Base-by-base conservation (phyloP, 2,113 vertebrate species). In the Gulo gulo region DNA sequence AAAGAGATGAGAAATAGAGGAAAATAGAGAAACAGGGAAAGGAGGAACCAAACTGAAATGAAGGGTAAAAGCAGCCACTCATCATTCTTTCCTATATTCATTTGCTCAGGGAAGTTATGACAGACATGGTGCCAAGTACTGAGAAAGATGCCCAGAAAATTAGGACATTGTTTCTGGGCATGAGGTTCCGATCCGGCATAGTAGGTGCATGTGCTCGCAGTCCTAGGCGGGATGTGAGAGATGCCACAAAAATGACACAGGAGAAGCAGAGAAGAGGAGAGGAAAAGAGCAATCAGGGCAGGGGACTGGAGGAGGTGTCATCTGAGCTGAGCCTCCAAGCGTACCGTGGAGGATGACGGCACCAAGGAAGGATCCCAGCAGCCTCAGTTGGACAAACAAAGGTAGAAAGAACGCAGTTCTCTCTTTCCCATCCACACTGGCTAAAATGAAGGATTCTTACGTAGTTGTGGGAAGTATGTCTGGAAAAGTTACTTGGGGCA, bases 371-470 rank as follows among this genome's bases (percentile, higher is more conserved):
- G 39, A 26, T 52, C 9, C 61, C 52, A 20, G 45, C 34, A 63
- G 69, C 29, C 2, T 0, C 26, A 10, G 3, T 15, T 24, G 81
- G 67, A 74, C 16, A 6, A 36, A 11, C 50, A 34, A 42, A 71
- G n/a, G 29, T 36, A 10, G 15, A 45, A 39, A 45, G 85, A 67
- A 47, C 0, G 0, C 39, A 21, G 21, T 18, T 34, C 26, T 74
- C 55, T 34, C 34, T 81, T 55, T 13, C 57, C 57, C 39, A 9
- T 4, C 39, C 39, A 45, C 39, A 12, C 24, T 9, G 52, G 47
- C 14, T 34, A 50, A 55, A n/a, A 39, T 0, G 1, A 55, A 73
- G 63, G 21, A 23, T 36, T 50, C 34, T 1, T n/a, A 7, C 20
- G 45, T 71, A 71, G 39, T 1, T 52, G 3, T 34, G 80, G 59